Conservation (phyloP, 1,140 invertebrate species). For the Drosophila trapezifrons region DNA sequence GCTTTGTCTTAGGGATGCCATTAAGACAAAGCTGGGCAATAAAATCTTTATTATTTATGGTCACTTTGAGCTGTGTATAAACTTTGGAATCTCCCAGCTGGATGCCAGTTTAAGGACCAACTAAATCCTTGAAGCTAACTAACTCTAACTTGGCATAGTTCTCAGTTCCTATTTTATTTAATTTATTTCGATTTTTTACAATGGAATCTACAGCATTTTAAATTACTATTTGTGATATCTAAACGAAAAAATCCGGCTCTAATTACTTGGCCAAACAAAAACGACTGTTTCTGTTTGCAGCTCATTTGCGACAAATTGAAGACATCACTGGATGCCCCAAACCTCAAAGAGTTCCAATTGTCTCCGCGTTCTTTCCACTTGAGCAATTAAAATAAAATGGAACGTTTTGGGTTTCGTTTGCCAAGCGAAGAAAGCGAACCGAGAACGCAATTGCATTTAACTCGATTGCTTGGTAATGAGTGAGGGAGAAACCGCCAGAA, state of each 20-base stretch:
- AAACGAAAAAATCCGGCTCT: conserved; percentile 14
- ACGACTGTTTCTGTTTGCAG: conserved; percentile 15
- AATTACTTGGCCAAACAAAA: conserved; percentile 23
- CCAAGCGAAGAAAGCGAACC: conserved; percentile 3
- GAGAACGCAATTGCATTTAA: conserved; percentile 34
- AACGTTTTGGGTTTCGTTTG: conserved; percentile 30
- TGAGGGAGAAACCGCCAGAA: not conserved
- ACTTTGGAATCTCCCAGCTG: not conserved
- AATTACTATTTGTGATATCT: not conserved
- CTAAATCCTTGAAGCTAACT: conserved; percentile 1
- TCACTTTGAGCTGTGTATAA: not conserved
- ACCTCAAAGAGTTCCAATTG: conserved; percentile 27
- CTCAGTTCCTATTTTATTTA: too few relatives aligned
- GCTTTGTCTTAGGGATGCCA: not conserved
- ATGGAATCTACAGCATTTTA: not conserved
- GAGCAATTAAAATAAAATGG: conserved; percentile 43
- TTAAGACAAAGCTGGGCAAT: conserved; percentile 22
- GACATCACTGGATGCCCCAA: conserved; percentile 8
- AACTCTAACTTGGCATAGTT: not conserved
- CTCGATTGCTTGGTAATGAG: conserved; percentile 56
- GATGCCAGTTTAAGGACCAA: not conserved
- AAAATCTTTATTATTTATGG: conserved; percentile 6
- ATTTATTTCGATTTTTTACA: not conserved
- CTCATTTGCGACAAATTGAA: conserved; percentile 40
- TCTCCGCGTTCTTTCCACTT: conserved; percentile 23